These are phyloP conservation scores for Leptinotarsa peninsularis DNA, from an alignment of 2,888 invertebrate genomes.

Conservation along the genomic window DNA sequence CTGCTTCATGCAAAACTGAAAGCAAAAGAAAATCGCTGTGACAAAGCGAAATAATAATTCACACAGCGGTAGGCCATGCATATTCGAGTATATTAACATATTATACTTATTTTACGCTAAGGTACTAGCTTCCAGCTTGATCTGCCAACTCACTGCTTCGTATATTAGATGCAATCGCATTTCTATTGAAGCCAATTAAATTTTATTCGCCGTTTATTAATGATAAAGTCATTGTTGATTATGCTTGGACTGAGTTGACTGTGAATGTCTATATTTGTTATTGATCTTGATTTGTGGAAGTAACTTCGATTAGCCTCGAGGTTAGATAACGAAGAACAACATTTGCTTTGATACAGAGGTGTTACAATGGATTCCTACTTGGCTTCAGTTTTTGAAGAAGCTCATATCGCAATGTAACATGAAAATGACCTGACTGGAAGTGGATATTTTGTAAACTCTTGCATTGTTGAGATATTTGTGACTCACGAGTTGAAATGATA, in stretches of 20 bases:
- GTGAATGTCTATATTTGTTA: constrained; percentile 6
- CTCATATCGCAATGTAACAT: no score
- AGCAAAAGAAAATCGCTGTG: constrained; percentile 23
- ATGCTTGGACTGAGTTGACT: not conserved
- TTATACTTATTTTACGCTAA: constrained; percentile 25
- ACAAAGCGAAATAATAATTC: constrained; percentile 28
- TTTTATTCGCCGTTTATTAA: constrained; percentile 9
- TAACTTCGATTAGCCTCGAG: no score
- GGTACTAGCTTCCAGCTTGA: constrained; percentile 20
- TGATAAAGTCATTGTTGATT: constrained; percentile 16
- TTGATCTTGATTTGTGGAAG: not conserved
- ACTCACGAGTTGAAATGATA: no score
- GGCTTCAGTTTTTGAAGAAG: no score
- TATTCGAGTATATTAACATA: constrained; percentile 26
- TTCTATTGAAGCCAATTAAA: constrained; percentile 21
- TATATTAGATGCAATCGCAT: constrained; percentile 18
- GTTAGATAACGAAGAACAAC: no score
- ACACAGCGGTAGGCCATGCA: constrained; percentile 28
- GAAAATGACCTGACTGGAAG: no score
- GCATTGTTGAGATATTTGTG: no score
- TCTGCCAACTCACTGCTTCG: constrained; percentile 13
- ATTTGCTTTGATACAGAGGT: no score
- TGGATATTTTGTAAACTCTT: no score
- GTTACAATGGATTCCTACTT: no score
- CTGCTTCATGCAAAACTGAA: constrained; percentile 15